Conservation (phyloP, 1,140 invertebrate species). For the Dreissena polymorpha region DNA sequence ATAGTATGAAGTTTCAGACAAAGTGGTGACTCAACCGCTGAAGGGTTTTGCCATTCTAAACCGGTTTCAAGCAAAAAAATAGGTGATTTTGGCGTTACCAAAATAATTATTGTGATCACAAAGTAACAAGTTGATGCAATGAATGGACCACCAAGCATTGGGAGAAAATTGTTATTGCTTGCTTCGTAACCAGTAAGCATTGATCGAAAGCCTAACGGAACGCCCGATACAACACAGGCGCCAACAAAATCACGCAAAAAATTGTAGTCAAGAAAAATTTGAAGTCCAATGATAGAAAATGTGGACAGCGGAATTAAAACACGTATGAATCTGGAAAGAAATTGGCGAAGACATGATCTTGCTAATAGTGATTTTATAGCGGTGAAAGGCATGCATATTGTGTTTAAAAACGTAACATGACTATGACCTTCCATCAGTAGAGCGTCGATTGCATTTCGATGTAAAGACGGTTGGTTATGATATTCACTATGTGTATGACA, state of each 20-base stretch:
- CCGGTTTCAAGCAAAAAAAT: not conserved
- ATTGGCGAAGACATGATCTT: not conserved
- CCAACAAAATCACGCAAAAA: conserved; percentile 13
- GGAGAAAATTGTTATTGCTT: conserved; percentile 39
- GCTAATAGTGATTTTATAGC: not conserved
- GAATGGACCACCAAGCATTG: conserved; percentile 28
- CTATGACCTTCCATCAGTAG: not conserved
- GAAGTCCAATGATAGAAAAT: conserved; percentile 26
- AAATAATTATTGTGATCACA: not conserved
- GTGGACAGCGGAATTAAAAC: conserved; percentile 13
- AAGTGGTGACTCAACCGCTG: not conserved
- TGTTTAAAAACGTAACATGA: not conserved
- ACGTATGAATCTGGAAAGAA: not conserved
- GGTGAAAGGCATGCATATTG: not conserved
- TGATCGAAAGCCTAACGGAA: conserved; percentile 42
- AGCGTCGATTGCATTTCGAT: not conserved
- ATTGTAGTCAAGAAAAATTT: conserved; percentile 26
- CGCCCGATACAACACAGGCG: conserved; percentile 15
- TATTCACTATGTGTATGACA: not conserved
- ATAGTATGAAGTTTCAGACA: not conserved
- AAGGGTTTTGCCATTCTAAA: not conserved
- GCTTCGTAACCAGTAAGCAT: conserved; percentile 27
- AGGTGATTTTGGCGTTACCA: conserved; percentile 4
- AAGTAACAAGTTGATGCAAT: conserved; percentile 25
- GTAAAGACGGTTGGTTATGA: not conserved